phyloP scores from a whole-genome alignment of 1,140 invertebrate species.

The Nebria ingens region DNA sequence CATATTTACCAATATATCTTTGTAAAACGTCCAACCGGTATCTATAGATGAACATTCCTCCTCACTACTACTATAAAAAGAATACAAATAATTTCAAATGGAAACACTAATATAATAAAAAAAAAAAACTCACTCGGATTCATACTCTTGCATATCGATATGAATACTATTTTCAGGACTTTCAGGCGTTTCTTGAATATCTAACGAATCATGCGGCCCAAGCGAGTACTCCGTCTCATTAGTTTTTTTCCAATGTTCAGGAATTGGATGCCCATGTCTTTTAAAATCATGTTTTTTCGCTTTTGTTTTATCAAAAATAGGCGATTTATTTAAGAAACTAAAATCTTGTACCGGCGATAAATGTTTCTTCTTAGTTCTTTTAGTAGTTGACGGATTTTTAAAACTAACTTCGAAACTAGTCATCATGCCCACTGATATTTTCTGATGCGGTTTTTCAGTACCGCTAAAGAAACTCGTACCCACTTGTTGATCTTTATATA shows the following conservation, averaged over 20 bases:
- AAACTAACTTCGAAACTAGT: conserved; percentile 58
- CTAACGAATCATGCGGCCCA: conserved; percentile 42
- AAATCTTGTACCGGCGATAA: conserved; percentile 34
- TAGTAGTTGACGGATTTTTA: conserved; percentile 37
- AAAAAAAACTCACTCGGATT: conserved; percentile 32
- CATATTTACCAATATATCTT: conserved; percentile 48
- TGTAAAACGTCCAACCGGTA: conserved; percentile 55
- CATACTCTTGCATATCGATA: conserved; percentile 49
- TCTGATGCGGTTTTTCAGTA: conserved; percentile 45
- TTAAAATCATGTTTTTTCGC: conserved; percentile 3
- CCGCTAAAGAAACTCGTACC: conserved; percentile 21
- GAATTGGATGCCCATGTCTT: conserved; percentile 14
- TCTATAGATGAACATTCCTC: conserved; percentile 39
- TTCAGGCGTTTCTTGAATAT: conserved; percentile 39
- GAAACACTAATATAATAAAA: conserved; percentile 1
- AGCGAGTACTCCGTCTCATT: conserved; percentile 42
- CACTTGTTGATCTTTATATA: conserved; percentile 18
- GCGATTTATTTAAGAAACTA: conserved; percentile 28
- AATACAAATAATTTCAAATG: conserved; percentile 14
- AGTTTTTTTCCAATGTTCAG: conserved; percentile 14
- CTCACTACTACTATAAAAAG: conserved; percentile 35
- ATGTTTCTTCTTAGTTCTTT: conserved; percentile 32
- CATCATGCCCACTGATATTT: conserved; percentile 59
- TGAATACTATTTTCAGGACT: conserved; percentile 49
- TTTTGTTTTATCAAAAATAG: conserved; percentile 17